A percentile compares a stretch with the other conserved stretches of the same genome.
Evolutionary conservation across 30 jellyfish, hydroid and myxozoan genomes (phyloP).

Genomic region (Aurelia aurita): DNA sequence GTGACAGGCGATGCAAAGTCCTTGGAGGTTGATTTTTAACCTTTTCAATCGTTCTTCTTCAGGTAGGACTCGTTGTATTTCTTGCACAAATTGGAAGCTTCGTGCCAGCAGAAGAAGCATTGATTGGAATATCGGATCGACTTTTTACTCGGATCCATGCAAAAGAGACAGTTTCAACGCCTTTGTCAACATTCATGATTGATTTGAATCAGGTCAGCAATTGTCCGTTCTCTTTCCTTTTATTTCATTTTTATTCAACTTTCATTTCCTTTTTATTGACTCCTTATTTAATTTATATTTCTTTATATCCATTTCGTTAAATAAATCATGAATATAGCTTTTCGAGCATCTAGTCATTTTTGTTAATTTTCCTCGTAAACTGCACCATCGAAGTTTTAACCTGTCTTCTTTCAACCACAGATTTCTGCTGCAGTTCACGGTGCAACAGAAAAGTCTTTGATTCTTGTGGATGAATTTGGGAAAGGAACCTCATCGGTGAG

Average conservation of each 20-base stretch:
- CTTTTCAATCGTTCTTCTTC: too few species aligned
- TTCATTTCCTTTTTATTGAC: too few species aligned
- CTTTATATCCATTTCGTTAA: too few species aligned
- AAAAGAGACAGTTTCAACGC: slow-evolving; percentile 88
- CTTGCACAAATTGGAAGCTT: slow-evolving; percentile 96
- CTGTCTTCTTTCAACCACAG: slow-evolving; percentile 32
- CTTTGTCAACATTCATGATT: slow-evolving; percentile 92
- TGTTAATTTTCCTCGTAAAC: too few species aligned
- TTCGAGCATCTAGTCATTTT: too few species aligned
- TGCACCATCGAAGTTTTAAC: background rate
- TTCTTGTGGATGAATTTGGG: slow-evolving; percentile 98
- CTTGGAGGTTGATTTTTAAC: too few species aligned
- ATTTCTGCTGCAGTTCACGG: slow-evolving; percentile 86
- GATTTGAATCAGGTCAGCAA: slow-evolving; percentile 93
- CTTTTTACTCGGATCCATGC: slow-evolving; percentile 87
- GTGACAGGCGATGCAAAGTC: too few species aligned
- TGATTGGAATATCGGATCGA: slow-evolving; percentile 84
- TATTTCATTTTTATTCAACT: too few species aligned
- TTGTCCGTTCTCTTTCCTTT: too few species aligned
- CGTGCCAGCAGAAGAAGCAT: slow-evolving; percentile 96
- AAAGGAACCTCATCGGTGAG: slow-evolving; percentile 97
- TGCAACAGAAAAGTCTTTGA: slow-evolving; percentile 86
- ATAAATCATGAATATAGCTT: too few species aligned
- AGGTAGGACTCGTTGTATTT: slow-evolving; percentile 94
- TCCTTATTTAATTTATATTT: too few species aligned